Evolutionary conservation across 2,797 vertebrate species (phyloP), one percentile per base, ranked within the genome.

Genomic region (Sparus aurata): DNA sequence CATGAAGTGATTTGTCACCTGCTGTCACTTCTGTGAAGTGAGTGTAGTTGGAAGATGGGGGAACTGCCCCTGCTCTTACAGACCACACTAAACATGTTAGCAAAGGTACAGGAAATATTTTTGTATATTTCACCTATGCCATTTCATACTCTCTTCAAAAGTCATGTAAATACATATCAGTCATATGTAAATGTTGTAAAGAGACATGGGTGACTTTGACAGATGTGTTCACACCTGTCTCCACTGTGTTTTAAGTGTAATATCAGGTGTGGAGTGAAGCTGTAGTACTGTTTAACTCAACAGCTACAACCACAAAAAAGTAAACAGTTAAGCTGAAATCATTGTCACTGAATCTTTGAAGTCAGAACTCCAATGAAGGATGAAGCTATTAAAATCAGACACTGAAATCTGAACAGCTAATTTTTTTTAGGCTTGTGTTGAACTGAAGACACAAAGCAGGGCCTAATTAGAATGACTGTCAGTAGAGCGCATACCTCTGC

Each of bases 11-110:
- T 91, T 80, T 87, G 90, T 93, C 91, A 92, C 88, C 90, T 90
- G 87, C 83, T 91, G 92, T 94, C 93, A 95, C 95, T 96, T 95
- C 95, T 95, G 93, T 96, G 95, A 96, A 95, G 95, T 96, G 94
- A 89, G 73, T 84, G 86, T 92, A 83, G 89, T 88, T 87, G 62
- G 78, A 65, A 63, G 64, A 22, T 13, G 3, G 61, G 15, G 8
- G 22, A 65, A 59, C 47, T 75, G 60, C 77, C 82, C 87, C 85
- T 87, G 84, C 88, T 88, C 85, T 81, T 89, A 73, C 73, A 88
- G 75, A 87, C 85, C 83, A 88, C 87, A 91, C 87, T 69, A 84
- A 89, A 90, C 74, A 81, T 93, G 74, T 91, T 86, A 87, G 87
- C 90, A 91, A 38, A 93, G 94, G 94, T 94, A 94, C 94, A 93